phyloP scores from a whole-genome alignment of 92 coral and sea anemone species.

The Metridium senile region DNA sequence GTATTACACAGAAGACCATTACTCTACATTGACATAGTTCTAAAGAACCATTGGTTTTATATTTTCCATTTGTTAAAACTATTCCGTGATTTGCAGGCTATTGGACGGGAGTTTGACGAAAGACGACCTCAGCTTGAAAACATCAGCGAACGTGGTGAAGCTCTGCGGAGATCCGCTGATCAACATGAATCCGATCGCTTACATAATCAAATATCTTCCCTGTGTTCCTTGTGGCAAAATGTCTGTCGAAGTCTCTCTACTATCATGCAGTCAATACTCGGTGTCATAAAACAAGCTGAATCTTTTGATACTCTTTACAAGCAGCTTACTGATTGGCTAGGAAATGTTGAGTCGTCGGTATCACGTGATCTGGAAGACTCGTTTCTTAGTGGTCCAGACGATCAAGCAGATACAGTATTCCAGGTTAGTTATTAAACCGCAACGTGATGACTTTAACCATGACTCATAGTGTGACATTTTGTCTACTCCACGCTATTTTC shows the following conservation, averaged over 20 bases:
- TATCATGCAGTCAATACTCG: conserved; percentile 71
- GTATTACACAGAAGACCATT: no score
- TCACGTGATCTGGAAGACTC: conserved; percentile 91
- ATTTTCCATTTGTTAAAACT: background rate
- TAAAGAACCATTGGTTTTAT: no score
- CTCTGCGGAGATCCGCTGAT: conserved; percentile 69
- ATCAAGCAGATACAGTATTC: conserved; percentile 87
- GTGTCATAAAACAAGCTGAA: conserved; percentile 66
- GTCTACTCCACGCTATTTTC: no score
- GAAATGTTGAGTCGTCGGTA: conserved; percentile 84
- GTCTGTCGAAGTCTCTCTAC: conserved; percentile 76
- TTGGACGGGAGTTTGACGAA: conserved; percentile 83
- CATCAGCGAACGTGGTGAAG: conserved; percentile 74
- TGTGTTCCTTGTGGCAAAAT: conserved; percentile 78
- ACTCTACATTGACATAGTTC: no score
- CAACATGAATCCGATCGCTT: conserved; percentile 92
- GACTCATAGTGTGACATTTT: no score
- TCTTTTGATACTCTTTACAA: conserved; percentile 65
- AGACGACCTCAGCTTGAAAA: conserved; percentile 88
- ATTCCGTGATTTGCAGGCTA: conserved; percentile 39
- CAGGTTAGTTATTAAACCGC: conserved; percentile 75
- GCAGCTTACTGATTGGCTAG: conserved; percentile 76
- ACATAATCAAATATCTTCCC: conserved; percentile 83
- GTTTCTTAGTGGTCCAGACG: conserved; percentile 91
- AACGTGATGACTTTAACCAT: no score